Evolutionary conservation across 2,113 vertebrate genomes (phyloP).

Genomic region (Peromyscus polionotus): DNA sequence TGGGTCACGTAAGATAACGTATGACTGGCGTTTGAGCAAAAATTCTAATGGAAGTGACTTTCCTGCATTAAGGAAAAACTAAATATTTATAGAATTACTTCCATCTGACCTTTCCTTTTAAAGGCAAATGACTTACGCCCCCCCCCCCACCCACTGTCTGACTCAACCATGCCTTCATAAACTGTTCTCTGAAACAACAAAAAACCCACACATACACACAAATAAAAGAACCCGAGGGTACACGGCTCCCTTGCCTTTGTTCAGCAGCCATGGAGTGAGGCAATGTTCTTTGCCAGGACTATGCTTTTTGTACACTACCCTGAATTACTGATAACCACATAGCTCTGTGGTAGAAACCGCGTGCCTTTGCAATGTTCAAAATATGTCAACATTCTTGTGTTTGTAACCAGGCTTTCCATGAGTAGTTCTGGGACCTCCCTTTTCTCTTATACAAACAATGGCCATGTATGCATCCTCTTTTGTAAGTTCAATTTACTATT

Average conservation of each 20-base stretch:
- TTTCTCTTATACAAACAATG: neutral
- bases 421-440: neutral
- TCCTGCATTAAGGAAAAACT: slow-evolving; percentile 32
- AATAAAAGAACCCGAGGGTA: neutral
- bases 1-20: neutral
- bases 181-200: slow-evolving; percentile 2
- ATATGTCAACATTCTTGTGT: neutral
- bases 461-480: neutral
- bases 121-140: slow-evolving; percentile 67
- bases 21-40: neutral
- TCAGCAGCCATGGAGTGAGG: neutral
- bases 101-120: slow-evolving; percentile 57
- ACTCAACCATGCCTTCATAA: slow-evolving; percentile 34
- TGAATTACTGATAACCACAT: neutral
- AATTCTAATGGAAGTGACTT: slow-evolving; percentile 6
- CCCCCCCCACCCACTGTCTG: slow-evolving; percentile 31
- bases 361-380: neutral
- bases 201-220: neutral
- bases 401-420: neutral
- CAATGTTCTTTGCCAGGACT: neutral
- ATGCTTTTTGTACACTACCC: neutral
- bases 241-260: neutral
- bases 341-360: neutral
- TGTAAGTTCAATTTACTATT: no score
- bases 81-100: slow-evolving; percentile 73